These are phyloP conservation scores for Perizoma flavofasciatum DNA, from an alignment of 2,888 invertebrate genomes.

Conservation along the genomic window DNA sequence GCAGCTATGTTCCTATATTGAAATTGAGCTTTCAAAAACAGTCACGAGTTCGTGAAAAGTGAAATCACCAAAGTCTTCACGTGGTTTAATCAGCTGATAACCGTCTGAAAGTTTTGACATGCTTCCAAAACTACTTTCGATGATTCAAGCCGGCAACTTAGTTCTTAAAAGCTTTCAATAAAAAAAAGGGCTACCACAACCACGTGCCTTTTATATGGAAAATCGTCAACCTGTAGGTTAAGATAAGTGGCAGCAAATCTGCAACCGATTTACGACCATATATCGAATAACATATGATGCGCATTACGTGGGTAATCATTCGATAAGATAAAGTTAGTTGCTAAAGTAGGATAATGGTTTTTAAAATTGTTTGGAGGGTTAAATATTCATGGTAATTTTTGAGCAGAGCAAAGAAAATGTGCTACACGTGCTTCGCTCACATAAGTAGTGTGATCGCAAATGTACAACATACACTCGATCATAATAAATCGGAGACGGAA, in stretches of 20 bases:
- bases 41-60: constrained; percentile 29
- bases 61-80: constrained; percentile 46
- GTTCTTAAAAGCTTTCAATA: too few relatives aligned
- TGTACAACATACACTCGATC: constrained; percentile 13
- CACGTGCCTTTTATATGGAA: constrained; percentile 35
- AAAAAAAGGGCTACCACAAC: constrained; percentile 36
- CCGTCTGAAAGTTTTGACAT: constrained; percentile 52
- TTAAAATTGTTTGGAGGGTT: constrained; percentile 10
- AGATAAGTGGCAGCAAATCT: constrained; percentile 8
- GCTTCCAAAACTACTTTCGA: constrained; percentile 47
- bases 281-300: constrained; percentile 8
- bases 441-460: too few relatives aligned
- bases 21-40: constrained; percentile 11
- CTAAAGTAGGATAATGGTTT: constrained; percentile 36
- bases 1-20: too few relatives aligned
- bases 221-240: constrained; percentile 5
- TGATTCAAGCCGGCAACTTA: constrained; percentile 16
- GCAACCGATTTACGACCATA: constrained; percentile 19
- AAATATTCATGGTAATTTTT: constrained; percentile 9
- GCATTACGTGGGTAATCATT: constrained; percentile 17
- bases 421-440: constrained; percentile 6
- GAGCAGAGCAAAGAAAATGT: constrained; percentile 14
- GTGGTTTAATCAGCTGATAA: constrained; percentile 62
- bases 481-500: constrained; percentile 26
- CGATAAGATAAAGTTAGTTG: constrained; percentile 41